Percentiles rank a stretch among this genome's conserved stretches.
phyloP scores from a whole-genome alignment of 1,140 invertebrate species.

The Calosoma granatense region DNA sequence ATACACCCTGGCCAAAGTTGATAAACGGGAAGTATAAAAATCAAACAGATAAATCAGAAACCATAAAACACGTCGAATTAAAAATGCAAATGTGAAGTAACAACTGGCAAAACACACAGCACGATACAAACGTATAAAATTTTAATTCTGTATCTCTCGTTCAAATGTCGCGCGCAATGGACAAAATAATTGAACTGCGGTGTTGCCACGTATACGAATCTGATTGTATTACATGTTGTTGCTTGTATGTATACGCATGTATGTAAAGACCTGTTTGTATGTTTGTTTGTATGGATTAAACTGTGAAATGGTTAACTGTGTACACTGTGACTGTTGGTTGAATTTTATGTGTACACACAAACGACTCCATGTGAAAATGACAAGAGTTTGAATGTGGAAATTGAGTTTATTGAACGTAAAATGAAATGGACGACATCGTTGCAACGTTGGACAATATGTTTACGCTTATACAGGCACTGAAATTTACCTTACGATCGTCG shows the following conservation, averaged over 20 bases:
- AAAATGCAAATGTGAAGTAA: no score
- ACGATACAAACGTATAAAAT: background rate
- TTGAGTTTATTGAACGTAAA: background rate
- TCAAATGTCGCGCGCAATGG: background rate
- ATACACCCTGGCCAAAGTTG: no score
- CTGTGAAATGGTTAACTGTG: no score
- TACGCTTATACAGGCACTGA: background rate
- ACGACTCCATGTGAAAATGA: background rate
- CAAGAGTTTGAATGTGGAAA: background rate
- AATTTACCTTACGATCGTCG: background rate
- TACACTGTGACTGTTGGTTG: no score
- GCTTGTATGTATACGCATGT: no score
- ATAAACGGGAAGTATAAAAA: no score
- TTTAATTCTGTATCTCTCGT: background rate
- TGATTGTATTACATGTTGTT: no score
- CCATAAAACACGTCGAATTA: no score
- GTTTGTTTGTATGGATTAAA: background rate
- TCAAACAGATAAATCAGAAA: no score
- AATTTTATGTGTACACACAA: no score
- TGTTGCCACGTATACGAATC: background rate
- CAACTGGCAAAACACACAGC: background rate
- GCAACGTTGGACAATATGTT: background rate
- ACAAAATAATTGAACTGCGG: background rate
- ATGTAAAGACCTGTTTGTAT: no score
- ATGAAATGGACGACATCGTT: background rate